Evolutionary conservation across 2,113 vertebrate genomes (phyloP).

Genomic region (Oryzias melastigma): DNA sequence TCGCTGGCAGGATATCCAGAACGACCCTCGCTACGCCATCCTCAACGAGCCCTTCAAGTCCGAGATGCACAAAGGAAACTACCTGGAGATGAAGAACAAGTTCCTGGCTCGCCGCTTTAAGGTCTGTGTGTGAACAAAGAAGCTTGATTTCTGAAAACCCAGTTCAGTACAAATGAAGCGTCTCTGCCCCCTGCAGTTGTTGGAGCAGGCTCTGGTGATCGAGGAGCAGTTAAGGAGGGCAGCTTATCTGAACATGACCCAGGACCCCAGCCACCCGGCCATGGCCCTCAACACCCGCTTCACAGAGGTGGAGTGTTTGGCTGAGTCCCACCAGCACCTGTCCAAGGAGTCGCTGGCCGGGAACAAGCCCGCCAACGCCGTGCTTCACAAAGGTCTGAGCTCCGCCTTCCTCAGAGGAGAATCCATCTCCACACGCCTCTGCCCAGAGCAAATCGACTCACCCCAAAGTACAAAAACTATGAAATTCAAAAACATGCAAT

Average conservation of each 20-base stretch:
- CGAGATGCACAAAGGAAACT: constrained; percentile 96
- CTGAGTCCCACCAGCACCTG: constrained; percentile 97
- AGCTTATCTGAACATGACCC: constrained; percentile 97
- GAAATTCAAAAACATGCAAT: too few species aligned
- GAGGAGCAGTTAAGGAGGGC: constrained; percentile 95
- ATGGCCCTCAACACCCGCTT: constrained; percentile 96
- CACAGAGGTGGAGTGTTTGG: constrained; percentile 95
- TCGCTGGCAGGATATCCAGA: constrained; percentile 99
- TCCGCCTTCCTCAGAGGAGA: background rate
- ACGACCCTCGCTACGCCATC: constrained; percentile 90
- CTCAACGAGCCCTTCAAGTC: constrained; percentile 97
- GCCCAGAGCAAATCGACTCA: too few species aligned
- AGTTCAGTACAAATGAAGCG: background rate
- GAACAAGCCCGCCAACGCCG: constrained; percentile 95
- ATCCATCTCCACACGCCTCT: too few species aligned
- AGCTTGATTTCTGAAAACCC: background rate
- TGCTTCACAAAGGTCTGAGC: constrained; percentile 92
- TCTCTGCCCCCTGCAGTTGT: constrained; percentile 73
- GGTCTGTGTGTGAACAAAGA: constrained; percentile 55
- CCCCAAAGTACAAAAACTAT: too few species aligned
- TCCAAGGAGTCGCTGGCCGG: constrained; percentile 97
- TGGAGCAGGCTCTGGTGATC: constrained; percentile 97
- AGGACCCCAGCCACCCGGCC: constrained; percentile 93
- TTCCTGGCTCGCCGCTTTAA: constrained; percentile 97
- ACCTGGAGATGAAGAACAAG: constrained; percentile 99